These are phyloP conservation scores for Cosmia pyralina DNA, from an alignment of 2,888 invertebrate species.

Conservation along the genomic window DNA sequence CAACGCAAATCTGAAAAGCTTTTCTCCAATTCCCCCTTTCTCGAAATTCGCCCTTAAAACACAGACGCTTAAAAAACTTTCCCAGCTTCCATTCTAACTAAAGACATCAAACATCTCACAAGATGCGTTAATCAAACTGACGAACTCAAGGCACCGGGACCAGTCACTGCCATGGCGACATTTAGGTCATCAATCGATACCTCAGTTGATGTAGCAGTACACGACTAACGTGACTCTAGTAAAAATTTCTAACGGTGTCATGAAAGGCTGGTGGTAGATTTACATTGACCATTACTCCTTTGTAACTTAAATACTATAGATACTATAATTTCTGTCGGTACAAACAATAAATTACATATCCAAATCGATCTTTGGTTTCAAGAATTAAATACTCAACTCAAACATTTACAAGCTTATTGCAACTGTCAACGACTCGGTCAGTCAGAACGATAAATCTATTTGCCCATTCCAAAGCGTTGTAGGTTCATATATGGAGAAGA, in stretches of 20 bases:
- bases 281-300: background rate
- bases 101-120: conserved; percentile 11
- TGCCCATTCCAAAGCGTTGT: background rate
- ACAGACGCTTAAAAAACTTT: background rate
- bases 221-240: too few species aligned
- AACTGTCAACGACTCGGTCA: too few species aligned
- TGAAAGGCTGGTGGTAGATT: conserved; percentile 3
- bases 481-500: too few species aligned
- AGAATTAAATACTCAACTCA: background rate
- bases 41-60: background rate
- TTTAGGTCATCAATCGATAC: conserved; percentile 61
- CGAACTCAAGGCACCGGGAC: conserved; percentile 9
- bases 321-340: background rate
- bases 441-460: background rate
- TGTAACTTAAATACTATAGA: background rate
- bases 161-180: conserved; percentile 21
- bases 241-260: conserved; percentile 34
- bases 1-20: background rate
- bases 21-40: background rate
- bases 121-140: conserved; percentile 34
- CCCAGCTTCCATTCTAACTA: background rate
- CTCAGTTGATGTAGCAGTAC: conserved; percentile 31
- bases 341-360: background rate
- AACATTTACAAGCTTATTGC: background rate
- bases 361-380: background rate